Evolutionary conservation across 2,888 invertebrate species (phyloP), one percentile per base, ranked within the genome.

Genomic region (Tineola bisselliella): DNA sequence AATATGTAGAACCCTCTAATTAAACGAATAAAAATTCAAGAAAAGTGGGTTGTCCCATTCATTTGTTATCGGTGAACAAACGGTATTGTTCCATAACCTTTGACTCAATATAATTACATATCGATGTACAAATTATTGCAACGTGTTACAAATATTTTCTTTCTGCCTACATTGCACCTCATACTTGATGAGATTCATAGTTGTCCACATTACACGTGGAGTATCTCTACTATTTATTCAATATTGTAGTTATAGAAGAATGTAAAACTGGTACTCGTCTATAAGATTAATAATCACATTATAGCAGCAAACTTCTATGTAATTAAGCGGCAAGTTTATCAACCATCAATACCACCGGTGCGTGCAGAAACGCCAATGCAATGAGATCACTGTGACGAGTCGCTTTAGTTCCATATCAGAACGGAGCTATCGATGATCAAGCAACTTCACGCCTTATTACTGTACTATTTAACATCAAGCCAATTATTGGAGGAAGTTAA

Each of bases 11-110:
- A 54, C 13, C 48, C 48, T 15, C 10, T 19, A 58, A 33, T 58
- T 58, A 33, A 33, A 58, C 15, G 33, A 33, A 33, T 8, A 31
- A 58, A 58, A 33, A 43, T 25, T 59, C 43, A 25, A 1, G 17
- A 59, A 59, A 44, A 19, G 59, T 44, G 59, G 59, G 59, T 25
- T 44, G 59, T 43, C 18, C 59, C 44, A 31, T 44, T 44, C 19
- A 43, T 59, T 59, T 38, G 31, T 58, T 38, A 38, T 58, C 58
- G 59, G 11, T 11, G 59, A 59, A 59, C 59, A 59, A 59, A 59
- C 59, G 59, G 59, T 44, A 59, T 59, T 59, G 59, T 59, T 44
- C 13, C 31, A 25, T 54, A 25, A 38, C 17, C 48, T 48, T 48
- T 48, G 48, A 48, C 17, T 48, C 13, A 15, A 5, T 48, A 15